These are phyloP conservation scores for Panagrolaimus sp. DNA, from an alignment of 1,140 invertebrate species.

Conservation along the genomic window DNA sequence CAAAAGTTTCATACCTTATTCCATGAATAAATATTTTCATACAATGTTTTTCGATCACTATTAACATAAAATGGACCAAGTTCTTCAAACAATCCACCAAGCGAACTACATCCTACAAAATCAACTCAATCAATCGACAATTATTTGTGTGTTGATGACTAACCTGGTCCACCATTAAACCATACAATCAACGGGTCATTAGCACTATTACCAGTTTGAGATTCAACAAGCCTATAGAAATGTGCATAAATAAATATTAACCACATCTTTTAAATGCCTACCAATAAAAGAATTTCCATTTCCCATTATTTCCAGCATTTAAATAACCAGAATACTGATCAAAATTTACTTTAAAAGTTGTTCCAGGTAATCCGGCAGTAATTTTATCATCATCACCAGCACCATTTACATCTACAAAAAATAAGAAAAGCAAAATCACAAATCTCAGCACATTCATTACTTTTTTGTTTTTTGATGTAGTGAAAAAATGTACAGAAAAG, in stretches of 20 bases:
- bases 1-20: conserved; percentile 10
- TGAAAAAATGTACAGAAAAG: no score
- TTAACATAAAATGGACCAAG: conserved; percentile 26
- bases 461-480: no score
- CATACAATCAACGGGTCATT: conserved; percentile 62
- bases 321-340: conserved; percentile 46
- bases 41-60: conserved; percentile 22
- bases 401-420: not conserved
- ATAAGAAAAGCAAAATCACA: no score
- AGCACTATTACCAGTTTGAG: conserved; percentile 59
- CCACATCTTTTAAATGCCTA: no score
- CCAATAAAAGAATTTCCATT: conserved; percentile 40
- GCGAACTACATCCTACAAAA: not conserved
- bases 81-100: conserved; percentile 19
- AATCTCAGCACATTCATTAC: no score
- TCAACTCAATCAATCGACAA: not conserved
- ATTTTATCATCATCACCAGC: conserved; percentile 36
- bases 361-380: conserved; percentile 27
- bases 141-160: not conserved
- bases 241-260: not conserved
- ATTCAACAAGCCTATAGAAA: conserved; percentile 3
- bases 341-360: conserved; percentile 37
- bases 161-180: conserved; percentile 64
- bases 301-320: conserved; percentile 32
- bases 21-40: conserved; percentile 29